A percentile compares a stretch with the other conserved stretches of the same genome.
Conservation (phyloP, 2,888 invertebrate species). For the Eudasyphora cyanicolor region DNA sequence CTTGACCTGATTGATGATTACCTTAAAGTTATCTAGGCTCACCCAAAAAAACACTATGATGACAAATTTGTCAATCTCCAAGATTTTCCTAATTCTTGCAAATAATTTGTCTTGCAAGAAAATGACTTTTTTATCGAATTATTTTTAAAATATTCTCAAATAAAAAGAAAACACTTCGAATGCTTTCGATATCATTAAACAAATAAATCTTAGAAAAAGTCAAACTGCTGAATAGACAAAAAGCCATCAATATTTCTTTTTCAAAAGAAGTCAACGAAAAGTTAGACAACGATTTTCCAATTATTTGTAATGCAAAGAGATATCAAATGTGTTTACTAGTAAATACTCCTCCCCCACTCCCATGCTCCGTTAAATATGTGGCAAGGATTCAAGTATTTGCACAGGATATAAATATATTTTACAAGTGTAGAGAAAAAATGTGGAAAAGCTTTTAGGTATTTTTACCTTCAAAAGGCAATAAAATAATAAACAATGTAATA, state of each 20-base stretch:
- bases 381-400: background rate
- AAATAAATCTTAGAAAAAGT: constrained; percentile 47
- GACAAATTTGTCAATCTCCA: no score
- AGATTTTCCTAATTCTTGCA: no score
- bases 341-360: no score
- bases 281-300: background rate
- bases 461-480: background rate
- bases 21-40: no score
- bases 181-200: no score
- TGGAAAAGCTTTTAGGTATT: background rate
- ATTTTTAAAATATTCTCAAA: no score
- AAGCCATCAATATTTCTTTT: constrained; percentile 39
- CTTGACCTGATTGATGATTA: no score
- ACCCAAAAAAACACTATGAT: no score
- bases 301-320: background rate
- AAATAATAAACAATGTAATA: background rate
- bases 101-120: no score
- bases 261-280: background rate
- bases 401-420: background rate
- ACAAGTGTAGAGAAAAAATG: background rate
- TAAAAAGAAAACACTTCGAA: no score
- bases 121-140: no score
- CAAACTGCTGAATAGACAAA: constrained; percentile 45
- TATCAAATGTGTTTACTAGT: background rate
- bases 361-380: no score